phyloP scores from a whole-genome alignment of 92 coral and sea anemone species.

The Zoanthus solanderi region DNA sequence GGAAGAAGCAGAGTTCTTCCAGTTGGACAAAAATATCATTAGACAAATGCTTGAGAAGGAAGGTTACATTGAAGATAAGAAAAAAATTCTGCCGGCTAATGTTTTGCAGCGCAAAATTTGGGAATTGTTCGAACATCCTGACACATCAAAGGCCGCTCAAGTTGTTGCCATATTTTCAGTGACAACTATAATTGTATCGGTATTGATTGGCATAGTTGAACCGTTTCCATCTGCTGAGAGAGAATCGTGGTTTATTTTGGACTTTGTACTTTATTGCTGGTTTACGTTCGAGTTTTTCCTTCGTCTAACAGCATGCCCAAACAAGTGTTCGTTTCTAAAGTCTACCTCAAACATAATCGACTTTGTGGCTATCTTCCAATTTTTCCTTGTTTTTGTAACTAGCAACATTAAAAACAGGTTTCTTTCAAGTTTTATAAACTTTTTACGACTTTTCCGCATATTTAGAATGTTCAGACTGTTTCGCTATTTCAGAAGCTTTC shows the following conservation, averaged over 20 bases:
- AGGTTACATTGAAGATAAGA: conserved; percentile 74
- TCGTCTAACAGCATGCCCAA: conserved; percentile 71
- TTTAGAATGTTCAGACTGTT: conserved; percentile 5
- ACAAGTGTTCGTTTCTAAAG: conserved; percentile 65
- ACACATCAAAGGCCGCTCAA: conserved; percentile 81
- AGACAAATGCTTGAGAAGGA: conserved; percentile 82
- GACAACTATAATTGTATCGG: conserved; percentile 76
- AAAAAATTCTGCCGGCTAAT: conserved; percentile 70
- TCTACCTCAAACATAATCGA: conserved; percentile 77
- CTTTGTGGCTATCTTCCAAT: conserved; percentile 76
- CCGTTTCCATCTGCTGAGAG: conserved; percentile 54
- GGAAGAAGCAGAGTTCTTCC: conserved; percentile 91
- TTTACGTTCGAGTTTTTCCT: conserved; percentile 75
- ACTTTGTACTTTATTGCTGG: conserved; percentile 76
- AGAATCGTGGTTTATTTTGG: conserved; percentile 73
- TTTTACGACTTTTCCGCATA: neutral
- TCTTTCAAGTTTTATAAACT: conserved; percentile 50
- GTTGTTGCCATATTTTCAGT: conserved; percentile 83
- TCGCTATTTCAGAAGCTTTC: conserved; percentile 10
- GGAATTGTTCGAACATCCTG: conserved; percentile 91
- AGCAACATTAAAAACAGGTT: conserved; percentile 55
- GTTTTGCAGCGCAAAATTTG: conserved; percentile 76
- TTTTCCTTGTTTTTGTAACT: conserved; percentile 64
- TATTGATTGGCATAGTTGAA: conserved; percentile 70
- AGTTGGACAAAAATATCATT: conserved; percentile 83